phyloP scores from a whole-genome alignment of 2,113 vertebrate species.

The Pelodiscus sinensis region DNA sequence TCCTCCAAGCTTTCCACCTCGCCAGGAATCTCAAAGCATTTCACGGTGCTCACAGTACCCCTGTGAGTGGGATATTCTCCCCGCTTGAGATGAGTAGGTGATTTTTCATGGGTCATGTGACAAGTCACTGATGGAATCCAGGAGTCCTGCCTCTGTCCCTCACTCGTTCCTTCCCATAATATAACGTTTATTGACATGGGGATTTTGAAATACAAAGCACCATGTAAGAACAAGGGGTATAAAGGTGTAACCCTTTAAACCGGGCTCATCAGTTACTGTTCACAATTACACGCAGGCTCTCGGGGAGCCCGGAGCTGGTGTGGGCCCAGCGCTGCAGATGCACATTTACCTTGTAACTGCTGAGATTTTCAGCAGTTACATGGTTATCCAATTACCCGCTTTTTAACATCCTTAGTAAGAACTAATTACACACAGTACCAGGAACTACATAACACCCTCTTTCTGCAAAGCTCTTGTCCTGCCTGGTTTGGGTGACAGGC shows the following conservation, averaged over 20 bases:
- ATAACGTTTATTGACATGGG: rapidly evolving
- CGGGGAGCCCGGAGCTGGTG: too few relatives aligned
- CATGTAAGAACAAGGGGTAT: background rate
- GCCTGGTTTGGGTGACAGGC: rapidly evolving
- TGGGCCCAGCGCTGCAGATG: too few relatives aligned
- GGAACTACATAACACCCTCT: background rate
- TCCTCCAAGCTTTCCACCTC: background rate
- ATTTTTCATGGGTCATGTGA: background rate
- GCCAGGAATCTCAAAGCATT: background rate
- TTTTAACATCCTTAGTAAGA: too few relatives aligned
- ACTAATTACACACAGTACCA: rapidly evolving
- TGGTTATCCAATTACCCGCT: too few relatives aligned
- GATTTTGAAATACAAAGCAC: background rate
- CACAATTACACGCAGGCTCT: too few relatives aligned
- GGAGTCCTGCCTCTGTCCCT: background rate
- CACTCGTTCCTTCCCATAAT: background rate
- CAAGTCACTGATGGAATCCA: background rate
- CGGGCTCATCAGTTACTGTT: too few relatives aligned
- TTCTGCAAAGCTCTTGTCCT: background rate
- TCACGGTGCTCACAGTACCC: background rate
- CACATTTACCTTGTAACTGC: too few relatives aligned
- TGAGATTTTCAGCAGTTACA: too few relatives aligned
- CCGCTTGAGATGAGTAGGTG: background rate
- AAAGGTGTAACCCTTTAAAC: too few relatives aligned
- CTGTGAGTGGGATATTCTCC: background rate